Percentiles rank a stretch among this genome's conserved stretches.
Conservation (phyloP, 2,888 invertebrate genomes). For the Endomychus coccineus region DNA sequence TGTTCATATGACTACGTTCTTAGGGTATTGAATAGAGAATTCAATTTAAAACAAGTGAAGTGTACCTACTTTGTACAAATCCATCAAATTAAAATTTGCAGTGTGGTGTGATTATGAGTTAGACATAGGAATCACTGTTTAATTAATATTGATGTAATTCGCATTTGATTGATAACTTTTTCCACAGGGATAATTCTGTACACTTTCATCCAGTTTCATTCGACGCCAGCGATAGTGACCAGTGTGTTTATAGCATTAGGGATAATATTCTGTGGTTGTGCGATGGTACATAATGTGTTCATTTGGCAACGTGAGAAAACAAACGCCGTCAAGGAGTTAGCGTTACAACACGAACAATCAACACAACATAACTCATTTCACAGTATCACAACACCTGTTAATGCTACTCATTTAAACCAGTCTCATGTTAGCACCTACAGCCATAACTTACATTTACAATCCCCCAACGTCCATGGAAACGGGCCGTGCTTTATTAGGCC, state of each 20-base stretch:
- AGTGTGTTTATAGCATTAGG: slow-evolving; percentile 86
- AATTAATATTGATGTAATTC: too few species aligned
- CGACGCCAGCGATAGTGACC: slow-evolving; percentile 85
- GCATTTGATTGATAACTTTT: too few species aligned
- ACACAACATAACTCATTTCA: slow-evolving; percentile 33
- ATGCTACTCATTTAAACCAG: slow-evolving; percentile 18
- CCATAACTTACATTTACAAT: slow-evolving; percentile 37
- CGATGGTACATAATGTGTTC: slow-evolving; percentile 91
- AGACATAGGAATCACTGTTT: too few species aligned
- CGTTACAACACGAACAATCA: slow-evolving; percentile 31
- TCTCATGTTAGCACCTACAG: slow-evolving; percentile 38
- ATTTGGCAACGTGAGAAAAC: slow-evolving; percentile 91
- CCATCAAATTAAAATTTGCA: too few species aligned
- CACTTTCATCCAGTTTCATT: slow-evolving; percentile 87
- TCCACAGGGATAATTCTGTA: slow-evolving; percentile 81
- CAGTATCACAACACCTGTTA: slow-evolving; percentile 31
- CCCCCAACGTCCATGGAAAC: slow-evolving; percentile 35
- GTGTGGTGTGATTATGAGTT: too few species aligned
- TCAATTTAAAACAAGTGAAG: too few species aligned
- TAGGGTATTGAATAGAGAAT: too few species aligned
- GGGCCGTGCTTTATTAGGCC: slow-evolving; percentile 56
- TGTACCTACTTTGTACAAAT: too few species aligned
- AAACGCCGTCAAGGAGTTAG: slow-evolving; percentile 62
- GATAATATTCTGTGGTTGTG: slow-evolving; percentile 85
- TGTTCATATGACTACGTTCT: too few species aligned